Evolutionary conservation across 2,113 vertebrate species (phyloP), one percentile per base, ranked within the genome.

Genomic region (Arothron firmamentum): DNA sequence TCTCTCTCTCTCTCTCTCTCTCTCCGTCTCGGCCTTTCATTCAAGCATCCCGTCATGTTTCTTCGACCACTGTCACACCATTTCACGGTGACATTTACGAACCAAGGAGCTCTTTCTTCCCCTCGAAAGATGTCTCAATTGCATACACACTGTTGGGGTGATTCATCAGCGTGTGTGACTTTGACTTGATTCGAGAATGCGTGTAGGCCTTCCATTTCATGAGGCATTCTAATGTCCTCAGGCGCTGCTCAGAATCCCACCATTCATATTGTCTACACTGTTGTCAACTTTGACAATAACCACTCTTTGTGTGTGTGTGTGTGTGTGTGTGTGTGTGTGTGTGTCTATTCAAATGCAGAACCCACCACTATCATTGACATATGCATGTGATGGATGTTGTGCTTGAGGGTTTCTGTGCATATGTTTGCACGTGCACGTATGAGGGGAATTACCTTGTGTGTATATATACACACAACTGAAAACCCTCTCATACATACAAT

Each of bases 41-140:
- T 64, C 52, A 72, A 62, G 74, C 59, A 56, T 67, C 59, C 73
- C 53, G 70, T 81, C 72, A 34, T 78, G 77, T 80, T 76, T 79
- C 56, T 70, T 56, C 48, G 73, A 19, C 59, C 59, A 62, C 77
- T 75, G 68, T 82, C 80, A 60, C 59, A 28, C 60, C 73, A 69
- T 80, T 85, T 83, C 71, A 76, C 80, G 80, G 82, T 82, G 77
- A 85, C 79, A 82, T 86, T 87, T 87, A 2, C 61, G 70, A 81
- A 85, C 75, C 54, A 14, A n/a, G 47, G 54, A 56, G 47, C 65
- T 67, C 43, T 65, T 54, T 54, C 62, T 81, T 61, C 71, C 60
- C 50, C 49, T 38, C 43, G 76, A 75, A 47, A 82, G 80, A 87
- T 69, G 73, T 80, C 81, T 84, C 83, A 80, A 79, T 84, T 84